Conservation (phyloP, 2,113 vertebrate genomes). For the Paramisgurnus dabryanus region DNA sequence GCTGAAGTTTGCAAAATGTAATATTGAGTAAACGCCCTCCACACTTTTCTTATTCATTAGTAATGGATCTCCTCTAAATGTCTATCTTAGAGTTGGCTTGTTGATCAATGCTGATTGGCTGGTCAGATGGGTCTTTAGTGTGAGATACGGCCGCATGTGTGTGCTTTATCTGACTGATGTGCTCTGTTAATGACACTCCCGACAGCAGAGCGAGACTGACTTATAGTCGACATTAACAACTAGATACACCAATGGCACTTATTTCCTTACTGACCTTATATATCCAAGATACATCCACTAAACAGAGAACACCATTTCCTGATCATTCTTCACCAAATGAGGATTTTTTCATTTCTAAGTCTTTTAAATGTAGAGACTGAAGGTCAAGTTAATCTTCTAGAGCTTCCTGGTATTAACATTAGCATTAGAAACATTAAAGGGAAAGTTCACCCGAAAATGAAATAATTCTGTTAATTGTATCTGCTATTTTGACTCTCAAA, state of each 20-base stretch:
- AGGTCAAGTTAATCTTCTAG: no score
- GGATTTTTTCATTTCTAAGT: no score
- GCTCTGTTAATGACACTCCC: conserved; percentile 44
- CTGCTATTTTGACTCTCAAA: no score
- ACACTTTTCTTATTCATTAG: neutral
- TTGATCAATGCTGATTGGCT: conserved; percentile 1
- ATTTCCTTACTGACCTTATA: neutral
- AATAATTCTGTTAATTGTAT: no score
- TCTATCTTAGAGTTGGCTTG: neutral
- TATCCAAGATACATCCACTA: neutral
- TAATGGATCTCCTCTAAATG: neutral
- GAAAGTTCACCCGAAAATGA: no score
- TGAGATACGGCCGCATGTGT: conserved; percentile 51
- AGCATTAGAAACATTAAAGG: no score
- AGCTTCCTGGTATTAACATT: no score
- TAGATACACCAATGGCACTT: neutral
- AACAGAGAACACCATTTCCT: neutral
- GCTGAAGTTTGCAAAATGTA: neutral
- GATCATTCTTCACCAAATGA: no score
- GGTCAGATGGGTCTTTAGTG: conserved; percentile 33
- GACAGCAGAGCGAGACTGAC: conserved; percentile 43
- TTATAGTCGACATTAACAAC: conserved; percentile 82
- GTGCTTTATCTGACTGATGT: conserved; percentile 51
- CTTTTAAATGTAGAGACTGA: no score
- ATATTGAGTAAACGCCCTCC: neutral